phyloP scores from a whole-genome alignment of 2,888 invertebrate genomes.

The Caenorhabditis sp. region DNA sequence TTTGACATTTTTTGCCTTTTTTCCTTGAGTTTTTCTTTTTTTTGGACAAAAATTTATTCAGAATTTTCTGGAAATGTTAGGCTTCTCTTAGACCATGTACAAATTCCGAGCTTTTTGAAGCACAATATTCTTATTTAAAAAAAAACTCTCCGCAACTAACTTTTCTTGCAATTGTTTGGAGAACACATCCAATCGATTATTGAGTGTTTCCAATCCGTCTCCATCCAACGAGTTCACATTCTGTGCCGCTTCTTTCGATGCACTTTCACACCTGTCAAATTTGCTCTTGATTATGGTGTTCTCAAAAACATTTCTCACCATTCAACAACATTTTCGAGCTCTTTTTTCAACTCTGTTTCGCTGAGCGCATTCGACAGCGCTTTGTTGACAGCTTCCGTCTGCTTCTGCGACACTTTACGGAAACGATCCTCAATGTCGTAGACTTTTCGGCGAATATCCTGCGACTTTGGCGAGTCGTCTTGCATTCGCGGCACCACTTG shows the following conservation, averaged over 20 bases:
- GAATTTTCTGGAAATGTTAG: too few species aligned
- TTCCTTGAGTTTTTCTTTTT: too few species aligned
- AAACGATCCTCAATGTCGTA: slow-evolving; percentile 41
- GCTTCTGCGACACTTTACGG: slow-evolving; percentile 19
- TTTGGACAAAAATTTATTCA: too few species aligned
- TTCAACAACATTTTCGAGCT: slow-evolving; percentile 25
- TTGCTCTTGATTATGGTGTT: too few species aligned
- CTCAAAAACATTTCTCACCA: slow-evolving; percentile 28
- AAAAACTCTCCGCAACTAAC: too few species aligned
- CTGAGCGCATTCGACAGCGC: slow-evolving; percentile 29
- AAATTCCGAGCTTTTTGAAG: slow-evolving; percentile 3
- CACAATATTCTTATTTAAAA: too few species aligned
- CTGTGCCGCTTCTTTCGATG: slow-evolving; percentile 29
- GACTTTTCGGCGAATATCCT: slow-evolving; percentile 29
- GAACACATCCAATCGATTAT: slow-evolving; percentile 13
- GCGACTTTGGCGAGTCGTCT: slow-evolving; percentile 38
- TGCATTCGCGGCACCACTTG: slow-evolving; percentile 45
- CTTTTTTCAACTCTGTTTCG: slow-evolving; percentile 27
- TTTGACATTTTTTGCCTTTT: too few species aligned
- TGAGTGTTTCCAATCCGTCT: slow-evolving; percentile 31
- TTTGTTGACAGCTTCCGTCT: slow-evolving; percentile 17
- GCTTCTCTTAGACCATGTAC: too few species aligned
- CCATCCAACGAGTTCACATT: slow-evolving; percentile 39
- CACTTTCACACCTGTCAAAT: slow-evolving; percentile 22
- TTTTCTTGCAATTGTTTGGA: slow-evolving; percentile 17